Percentiles rank a stretch among this genome's conserved stretches.
phyloP scores from a whole-genome alignment of 1,140 invertebrate genomes.

The Pseudomyrmex dendroicus region DNA sequence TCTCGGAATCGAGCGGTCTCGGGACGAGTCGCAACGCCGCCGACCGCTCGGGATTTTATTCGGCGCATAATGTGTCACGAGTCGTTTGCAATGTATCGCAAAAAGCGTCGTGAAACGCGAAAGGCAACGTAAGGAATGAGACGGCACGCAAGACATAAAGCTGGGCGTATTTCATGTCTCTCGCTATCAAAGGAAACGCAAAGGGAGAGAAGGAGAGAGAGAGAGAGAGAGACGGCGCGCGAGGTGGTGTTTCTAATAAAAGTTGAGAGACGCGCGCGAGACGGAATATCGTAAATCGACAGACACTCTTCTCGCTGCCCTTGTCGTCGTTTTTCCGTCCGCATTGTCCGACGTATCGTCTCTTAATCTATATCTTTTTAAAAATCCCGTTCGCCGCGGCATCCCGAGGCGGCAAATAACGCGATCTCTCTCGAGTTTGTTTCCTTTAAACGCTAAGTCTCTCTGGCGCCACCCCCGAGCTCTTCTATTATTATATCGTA shows the following conservation, averaged over 20 bases:
- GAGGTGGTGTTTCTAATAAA: conserved; percentile 14
- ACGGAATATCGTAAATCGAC: not conserved
- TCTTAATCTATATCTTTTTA: conserved; percentile 2
- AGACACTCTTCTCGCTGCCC: not conserved
- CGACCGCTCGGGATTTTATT: conserved; percentile 44
- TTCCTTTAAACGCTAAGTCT: not conserved
- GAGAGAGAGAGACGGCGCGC: no score
- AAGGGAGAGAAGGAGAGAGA: not conserved
- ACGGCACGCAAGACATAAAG: conserved; percentile 30
- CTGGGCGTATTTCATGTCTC: conserved; percentile 26
- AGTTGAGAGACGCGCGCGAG: conserved; percentile 5
- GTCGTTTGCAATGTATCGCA: conserved; percentile 51
- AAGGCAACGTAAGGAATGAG: conserved; percentile 37
- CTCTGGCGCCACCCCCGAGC: not conserved
- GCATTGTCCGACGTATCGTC: not conserved
- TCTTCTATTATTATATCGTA: not conserved
- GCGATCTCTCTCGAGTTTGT: not conserved
- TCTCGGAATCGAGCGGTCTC: no score
- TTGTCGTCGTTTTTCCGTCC: not conserved
- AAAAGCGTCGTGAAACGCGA: conserved; percentile 27
- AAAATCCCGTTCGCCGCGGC: not conserved
- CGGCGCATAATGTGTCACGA: conserved; percentile 43
- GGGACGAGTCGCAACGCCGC: not conserved
- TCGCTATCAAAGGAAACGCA: conserved; percentile 12
- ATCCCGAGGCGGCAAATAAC: not conserved